These are phyloP conservation scores for Drosophila meridionalis DNA, from an alignment of 2,888 invertebrate genomes.

Conservation along the genomic window DNA sequence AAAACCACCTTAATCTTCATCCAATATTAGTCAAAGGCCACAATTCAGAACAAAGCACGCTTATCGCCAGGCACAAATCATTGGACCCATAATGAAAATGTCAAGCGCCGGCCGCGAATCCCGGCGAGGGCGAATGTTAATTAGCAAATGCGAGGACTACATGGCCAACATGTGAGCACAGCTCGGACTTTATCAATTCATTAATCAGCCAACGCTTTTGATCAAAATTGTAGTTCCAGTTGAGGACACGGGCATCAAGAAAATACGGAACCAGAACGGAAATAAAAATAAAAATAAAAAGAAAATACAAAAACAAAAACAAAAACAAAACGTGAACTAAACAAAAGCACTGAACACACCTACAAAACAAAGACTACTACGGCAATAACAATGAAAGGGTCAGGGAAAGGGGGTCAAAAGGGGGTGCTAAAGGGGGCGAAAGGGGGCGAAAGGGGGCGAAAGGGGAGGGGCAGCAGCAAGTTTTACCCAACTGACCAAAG, in stretches of 20 bases:
- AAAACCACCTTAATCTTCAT: conserved; percentile 61
- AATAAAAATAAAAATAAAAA: background rate
- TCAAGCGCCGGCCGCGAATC: conserved; percentile 43
- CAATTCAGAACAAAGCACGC: conserved; percentile 32
- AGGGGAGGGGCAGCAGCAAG: conserved; percentile 21
- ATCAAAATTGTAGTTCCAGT: conserved; percentile 53
- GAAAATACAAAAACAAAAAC: background rate
- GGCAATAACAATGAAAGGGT: conserved; percentile 35
- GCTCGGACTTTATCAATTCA: conserved; percentile 66
- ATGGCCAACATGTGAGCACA: conserved; percentile 40
- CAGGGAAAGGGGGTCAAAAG: background rate
- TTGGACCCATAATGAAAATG: conserved; percentile 67
- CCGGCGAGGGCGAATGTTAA: conserved; percentile 61
- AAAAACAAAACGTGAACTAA: conserved; percentile 14
- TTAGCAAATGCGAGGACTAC: conserved; percentile 64
- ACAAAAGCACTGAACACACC: conserved; percentile 65
- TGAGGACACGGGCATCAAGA: conserved; percentile 16
- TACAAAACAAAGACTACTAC: conserved; percentile 35
- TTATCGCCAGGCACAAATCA: conserved; percentile 72
- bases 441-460: background rate
- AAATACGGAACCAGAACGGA: background rate
- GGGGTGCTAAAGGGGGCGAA: background rate
- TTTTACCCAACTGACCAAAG: conserved; percentile 55
- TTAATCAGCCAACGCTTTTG: conserved; percentile 65
- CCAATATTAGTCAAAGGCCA: conserved; percentile 42